Evolutionary conservation across 2,888 invertebrate genomes (phyloP), one percentile per base, ranked within the genome.

Genomic region (Octonoba sinensis): DNA sequence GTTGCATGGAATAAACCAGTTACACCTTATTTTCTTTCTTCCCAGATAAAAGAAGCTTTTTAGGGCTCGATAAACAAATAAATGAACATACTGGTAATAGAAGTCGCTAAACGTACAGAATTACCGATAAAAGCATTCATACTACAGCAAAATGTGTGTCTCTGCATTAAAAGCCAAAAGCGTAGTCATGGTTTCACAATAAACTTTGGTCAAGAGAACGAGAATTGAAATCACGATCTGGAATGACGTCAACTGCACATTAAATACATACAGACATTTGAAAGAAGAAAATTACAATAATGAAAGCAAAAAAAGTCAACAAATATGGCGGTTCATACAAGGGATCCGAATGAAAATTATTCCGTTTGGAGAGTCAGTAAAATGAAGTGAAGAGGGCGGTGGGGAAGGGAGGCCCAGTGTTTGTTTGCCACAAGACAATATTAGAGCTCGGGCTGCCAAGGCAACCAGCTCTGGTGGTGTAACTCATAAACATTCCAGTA

Each of bases 371-470:
- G 51, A 44, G 64, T 36, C 36, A 36, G 36, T 36, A 36, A 36
- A 36, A 36, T 36, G 36, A 36, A 36, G n/a, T 18, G 64, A 27
- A 12, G 64, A 18, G 44, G 22, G 27, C 18, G 27, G 27, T 18
- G 46, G 11, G 64, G 22, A 51, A 44, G 36, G 62, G 62, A 54
- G 46, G 20, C 56, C 44, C 62, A 46, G 56, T 76, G 76, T 76
- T 76, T 76, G 76, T 76, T 76, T 76, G 76, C 76, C n/a, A 44
- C 15, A 62, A 60, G 76, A 69, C 62, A 76, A 76, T 76, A 76
- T 76, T 76, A 76, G 76, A 44, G 46, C 60, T 57, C 0, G 60
- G 69, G 67, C 67, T 47, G 51, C 76, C 49, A 60, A 67, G 72
- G 60, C 49, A 69, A 67, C 49, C 18, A 44, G 54, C 47, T 46